phyloP scores from a whole-genome alignment of 2,797 vertebrate genomes.

The Eulemur albifrons region DNA sequence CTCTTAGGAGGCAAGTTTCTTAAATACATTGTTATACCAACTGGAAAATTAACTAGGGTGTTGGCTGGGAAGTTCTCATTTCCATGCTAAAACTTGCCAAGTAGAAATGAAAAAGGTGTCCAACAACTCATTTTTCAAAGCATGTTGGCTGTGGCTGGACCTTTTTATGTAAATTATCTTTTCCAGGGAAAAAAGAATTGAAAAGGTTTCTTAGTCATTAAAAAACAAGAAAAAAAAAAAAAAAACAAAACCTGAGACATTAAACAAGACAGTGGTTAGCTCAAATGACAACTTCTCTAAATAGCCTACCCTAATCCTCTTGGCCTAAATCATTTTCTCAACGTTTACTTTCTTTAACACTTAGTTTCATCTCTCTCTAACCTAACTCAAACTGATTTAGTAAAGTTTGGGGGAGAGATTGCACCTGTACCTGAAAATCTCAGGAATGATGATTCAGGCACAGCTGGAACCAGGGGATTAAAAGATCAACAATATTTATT shows the following conservation, averaged over 20 bases:
- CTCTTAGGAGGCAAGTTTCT: conserved; percentile 36
- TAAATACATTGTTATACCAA: conserved; percentile 47
- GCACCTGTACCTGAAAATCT: background rate
- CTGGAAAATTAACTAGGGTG: conserved; percentile 63
- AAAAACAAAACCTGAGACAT: background rate
- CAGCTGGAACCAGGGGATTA: background rate
- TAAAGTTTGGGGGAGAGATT: too few species aligned
- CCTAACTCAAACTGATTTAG: background rate
- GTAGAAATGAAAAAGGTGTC: background rate
- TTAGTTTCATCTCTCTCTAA: background rate
- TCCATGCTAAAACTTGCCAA: conserved; percentile 18
- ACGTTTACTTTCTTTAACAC: background rate
- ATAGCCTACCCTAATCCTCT: background rate
- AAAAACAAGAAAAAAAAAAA: background rate
- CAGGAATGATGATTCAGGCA: background rate
- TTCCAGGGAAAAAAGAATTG: background rate
- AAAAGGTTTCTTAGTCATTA: background rate
- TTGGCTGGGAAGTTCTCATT: conserved; percentile 34
- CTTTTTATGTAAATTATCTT: background rate
- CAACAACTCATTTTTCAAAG: background rate
- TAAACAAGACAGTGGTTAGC: background rate
- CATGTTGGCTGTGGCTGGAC: fast-evolving
- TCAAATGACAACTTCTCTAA: background rate
- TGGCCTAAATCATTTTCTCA: background rate
- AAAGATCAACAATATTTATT: background rate